phyloP scores from a whole-genome alignment of 2,888 invertebrate genomes.

The Acleris literana region DNA sequence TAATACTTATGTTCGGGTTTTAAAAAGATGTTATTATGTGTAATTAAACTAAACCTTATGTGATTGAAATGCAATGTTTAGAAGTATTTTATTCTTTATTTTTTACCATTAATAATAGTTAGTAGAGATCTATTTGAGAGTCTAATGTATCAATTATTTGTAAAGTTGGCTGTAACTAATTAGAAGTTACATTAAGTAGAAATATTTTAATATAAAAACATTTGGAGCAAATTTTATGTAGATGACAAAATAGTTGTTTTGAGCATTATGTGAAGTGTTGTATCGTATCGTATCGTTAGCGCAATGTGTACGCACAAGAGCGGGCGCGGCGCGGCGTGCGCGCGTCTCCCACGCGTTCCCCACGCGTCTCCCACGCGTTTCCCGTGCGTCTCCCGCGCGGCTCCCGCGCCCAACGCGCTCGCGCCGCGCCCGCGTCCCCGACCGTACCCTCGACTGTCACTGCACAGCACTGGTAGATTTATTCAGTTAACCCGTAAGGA shows the following conservation, averaged over 20 bases:
- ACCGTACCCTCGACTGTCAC: conserved; percentile 66
- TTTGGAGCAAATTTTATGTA: conserved; percentile 84
- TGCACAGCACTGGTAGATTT: conserved; percentile 82
- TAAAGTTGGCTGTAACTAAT: conserved; percentile 84
- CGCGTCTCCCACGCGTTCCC: conserved; percentile 17
- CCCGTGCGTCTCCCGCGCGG: conserved; percentile 22
- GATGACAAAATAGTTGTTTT: conserved; percentile 81
- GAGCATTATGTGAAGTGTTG: conserved; percentile 82
- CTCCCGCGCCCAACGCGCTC: conserved; percentile 11
- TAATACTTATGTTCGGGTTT: conserved; percentile 82
- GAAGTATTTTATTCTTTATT: conserved; percentile 84
- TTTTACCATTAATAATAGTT: conserved; percentile 84
- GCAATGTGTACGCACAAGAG: conserved; percentile 81
- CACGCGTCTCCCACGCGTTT: conserved; percentile 9
- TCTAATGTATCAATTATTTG: conserved; percentile 84
- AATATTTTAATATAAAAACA: conserved; percentile 82
- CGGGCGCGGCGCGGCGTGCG: conserved; percentile 40
- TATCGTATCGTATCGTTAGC: conserved; percentile 61
- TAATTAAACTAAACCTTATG: conserved; percentile 83
- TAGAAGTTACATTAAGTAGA: conserved; percentile 83
- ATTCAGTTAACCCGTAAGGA: conserved; percentile 81
- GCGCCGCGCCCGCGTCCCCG: conserved; percentile 42
- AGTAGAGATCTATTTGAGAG: conserved; percentile 84
- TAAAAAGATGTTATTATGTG: conserved; percentile 80
- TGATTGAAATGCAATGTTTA: conserved; percentile 84